phyloP scores from a whole-genome alignment of 2,113 vertebrate genomes.

The Pollimyrus isidori region DNA sequence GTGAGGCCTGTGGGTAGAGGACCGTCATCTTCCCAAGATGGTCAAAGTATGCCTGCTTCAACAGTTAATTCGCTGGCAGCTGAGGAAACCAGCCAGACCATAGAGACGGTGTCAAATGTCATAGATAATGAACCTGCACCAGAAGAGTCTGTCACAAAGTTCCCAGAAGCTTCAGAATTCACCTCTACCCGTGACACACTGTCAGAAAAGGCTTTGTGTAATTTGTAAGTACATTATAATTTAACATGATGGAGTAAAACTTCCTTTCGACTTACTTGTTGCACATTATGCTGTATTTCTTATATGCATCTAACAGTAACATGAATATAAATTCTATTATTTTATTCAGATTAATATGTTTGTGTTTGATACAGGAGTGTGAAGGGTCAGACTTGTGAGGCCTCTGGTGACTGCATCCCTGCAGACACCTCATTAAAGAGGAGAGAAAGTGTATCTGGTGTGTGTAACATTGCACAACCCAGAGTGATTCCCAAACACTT shows the following conservation, averaged over 20 bases:
- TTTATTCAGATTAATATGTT: not conserved
- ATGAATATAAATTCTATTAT: not conserved
- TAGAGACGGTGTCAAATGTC: not conserved
- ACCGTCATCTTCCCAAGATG: constrained; percentile 4
- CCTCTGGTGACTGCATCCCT: constrained; percentile 41
- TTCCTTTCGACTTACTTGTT: not conserved
- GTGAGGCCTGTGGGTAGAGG: constrained; percentile 50
- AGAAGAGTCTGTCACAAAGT: not conserved
- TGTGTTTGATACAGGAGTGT: constrained; percentile 48
- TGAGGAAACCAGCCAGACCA: constrained; percentile 5
- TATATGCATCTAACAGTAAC: not conserved
- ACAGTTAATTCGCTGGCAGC: not conserved
- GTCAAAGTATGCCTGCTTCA: constrained; percentile 9
- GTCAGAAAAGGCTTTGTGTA: constrained; percentile 9
- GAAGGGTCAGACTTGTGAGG: constrained; percentile 32
- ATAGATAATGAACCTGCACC: not conserved
- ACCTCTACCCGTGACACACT: not conserved
- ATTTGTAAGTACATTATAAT: constrained; percentile 26
- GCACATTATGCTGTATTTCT: not conserved
- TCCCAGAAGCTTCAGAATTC: not conserved
- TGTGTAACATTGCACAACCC: constrained; percentile 58
- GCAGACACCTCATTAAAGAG: constrained; percentile 50
- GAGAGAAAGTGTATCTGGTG: constrained; percentile 62
- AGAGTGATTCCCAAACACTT: constrained; percentile 40
- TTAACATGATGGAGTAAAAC: not conserved